phyloP scores from a whole-genome alignment of 2,797 vertebrate genomes.

The Myotis vivesi region DNA sequence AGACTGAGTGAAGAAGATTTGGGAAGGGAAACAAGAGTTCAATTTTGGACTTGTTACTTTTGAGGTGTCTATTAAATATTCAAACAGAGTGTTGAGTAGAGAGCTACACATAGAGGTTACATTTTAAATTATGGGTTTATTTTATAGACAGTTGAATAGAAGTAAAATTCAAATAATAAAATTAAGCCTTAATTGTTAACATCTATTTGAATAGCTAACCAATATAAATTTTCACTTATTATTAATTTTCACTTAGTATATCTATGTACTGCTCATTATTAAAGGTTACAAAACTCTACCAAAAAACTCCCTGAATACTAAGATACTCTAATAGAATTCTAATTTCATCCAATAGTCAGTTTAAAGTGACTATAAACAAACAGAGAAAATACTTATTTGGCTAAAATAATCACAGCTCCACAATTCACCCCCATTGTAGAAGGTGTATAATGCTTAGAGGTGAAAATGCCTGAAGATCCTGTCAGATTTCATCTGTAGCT shows the following conservation, averaged over 20 bases:
- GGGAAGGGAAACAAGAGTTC: background rate
- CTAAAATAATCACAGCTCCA: background rate
- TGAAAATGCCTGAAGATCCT: slow-evolving; percentile 33
- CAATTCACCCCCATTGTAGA: background rate
- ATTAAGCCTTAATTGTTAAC: slow-evolving; percentile 33
- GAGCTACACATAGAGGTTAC: background rate
- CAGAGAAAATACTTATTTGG: background rate
- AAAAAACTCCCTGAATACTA: background rate
- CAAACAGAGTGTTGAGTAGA: background rate
- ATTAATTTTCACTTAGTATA: background rate
- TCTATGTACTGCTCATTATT: background rate
- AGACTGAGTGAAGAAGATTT: background rate
- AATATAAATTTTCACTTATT: background rate
- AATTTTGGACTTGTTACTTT: background rate
- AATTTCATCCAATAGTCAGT: background rate
- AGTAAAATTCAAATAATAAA: slow-evolving; percentile 43
- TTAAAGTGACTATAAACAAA: background rate
- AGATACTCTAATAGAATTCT: background rate
- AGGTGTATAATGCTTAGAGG: slow-evolving; percentile 57
- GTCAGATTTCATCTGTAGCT: slow-evolving; percentile 65
- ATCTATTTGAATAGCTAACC: background rate
- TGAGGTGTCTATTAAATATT: slow-evolving; percentile 11
- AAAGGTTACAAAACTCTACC: background rate
- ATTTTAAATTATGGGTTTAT: slow-evolving; percentile 55
- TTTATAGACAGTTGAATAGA: slow-evolving; percentile 53